Conservation (phyloP, 2,888 invertebrate species). For the Melieria omissa region DNA sequence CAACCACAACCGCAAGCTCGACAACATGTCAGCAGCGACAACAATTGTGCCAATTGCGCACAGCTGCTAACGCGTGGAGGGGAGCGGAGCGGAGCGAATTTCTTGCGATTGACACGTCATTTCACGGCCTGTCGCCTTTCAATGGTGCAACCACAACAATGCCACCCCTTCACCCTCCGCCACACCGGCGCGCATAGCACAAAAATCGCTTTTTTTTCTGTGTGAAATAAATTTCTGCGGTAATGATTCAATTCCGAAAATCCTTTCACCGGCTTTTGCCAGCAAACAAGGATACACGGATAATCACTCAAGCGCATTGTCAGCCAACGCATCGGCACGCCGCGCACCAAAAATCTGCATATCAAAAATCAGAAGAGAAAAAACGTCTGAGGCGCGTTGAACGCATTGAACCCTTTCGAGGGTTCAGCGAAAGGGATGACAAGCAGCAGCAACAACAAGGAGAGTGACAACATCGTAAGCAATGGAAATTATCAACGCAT, state of each 20-base stretch:
- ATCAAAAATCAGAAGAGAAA: slow-evolving; percentile 52
- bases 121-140: slow-evolving; percentile 68
- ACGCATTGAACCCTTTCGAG: slow-evolving; percentile 31
- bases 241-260: slow-evolving; percentile 19
- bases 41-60: slow-evolving; percentile 32
- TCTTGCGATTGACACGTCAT: slow-evolving; percentile 68
- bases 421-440: slow-evolving; percentile 27
- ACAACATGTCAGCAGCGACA: slow-evolving; percentile 2
- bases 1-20: not conserved
- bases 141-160: slow-evolving; percentile 66
- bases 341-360: slow-evolving; percentile 56
- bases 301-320: slow-evolving; percentile 61
- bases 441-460: slow-evolving; percentile 22
- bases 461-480: slow-evolving; percentile 40
- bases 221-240: not conserved
- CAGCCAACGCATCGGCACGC: slow-evolving; percentile 53
- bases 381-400: slow-evolving; percentile 11
- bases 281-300: slow-evolving; percentile 51
- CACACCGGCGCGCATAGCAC: slow-evolving; percentile 31
- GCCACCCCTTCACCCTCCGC: slow-evolving; percentile 45
- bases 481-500: slow-evolving; percentile 44
- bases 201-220: not conserved
- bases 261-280: slow-evolving; percentile 19
- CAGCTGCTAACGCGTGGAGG: no score
- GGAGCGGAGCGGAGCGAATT: slow-evolving; percentile 16